phyloP scores from a whole-genome alignment of 2,888 invertebrate species.

The Phengaris alcon region DNA sequence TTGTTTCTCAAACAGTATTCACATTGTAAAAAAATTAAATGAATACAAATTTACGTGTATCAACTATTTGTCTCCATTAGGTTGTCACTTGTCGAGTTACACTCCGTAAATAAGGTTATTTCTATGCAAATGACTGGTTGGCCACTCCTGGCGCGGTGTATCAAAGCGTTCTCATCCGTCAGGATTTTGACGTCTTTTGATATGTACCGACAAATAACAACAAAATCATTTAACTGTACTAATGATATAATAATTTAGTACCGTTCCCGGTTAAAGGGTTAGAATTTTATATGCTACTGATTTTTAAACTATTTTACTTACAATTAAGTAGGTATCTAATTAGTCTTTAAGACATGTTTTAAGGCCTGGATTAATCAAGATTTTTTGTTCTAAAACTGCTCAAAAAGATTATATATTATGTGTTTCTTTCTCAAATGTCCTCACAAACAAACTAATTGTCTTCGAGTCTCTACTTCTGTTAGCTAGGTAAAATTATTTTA shows the following conservation, averaged over 20 bases:
- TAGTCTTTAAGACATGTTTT: no score
- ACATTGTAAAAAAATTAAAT: slow-evolving; percentile 30
- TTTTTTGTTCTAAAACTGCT: no score
- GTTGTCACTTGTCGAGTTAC: slow-evolving; percentile 45
- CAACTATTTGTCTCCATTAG: slow-evolving; percentile 50
- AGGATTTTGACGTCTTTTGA: slow-evolving; percentile 74
- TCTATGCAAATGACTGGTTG: slow-evolving; percentile 64
- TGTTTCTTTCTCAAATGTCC: no score
- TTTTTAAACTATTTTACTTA: background rate
- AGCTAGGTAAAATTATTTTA: background rate
- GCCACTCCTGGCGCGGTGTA: slow-evolving; percentile 60
- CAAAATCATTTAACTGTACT: slow-evolving; percentile 51
- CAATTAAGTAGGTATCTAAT: no score
- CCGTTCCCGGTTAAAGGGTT: slow-evolving; percentile 15
- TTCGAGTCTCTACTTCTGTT: background rate
- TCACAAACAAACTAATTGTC: no score
- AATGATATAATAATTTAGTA: slow-evolving; percentile 34
- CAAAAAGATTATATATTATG: no score
- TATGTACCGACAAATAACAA: slow-evolving; percentile 72
- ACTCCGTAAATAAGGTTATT: slow-evolving; percentile 48
- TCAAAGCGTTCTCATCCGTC: slow-evolving; percentile 62
- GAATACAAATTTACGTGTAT: slow-evolving; percentile 39
- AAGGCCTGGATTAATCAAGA: no score
- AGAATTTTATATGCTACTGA: background rate
- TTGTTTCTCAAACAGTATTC: slow-evolving; percentile 15